Base-by-base conservation (phyloP, 1,140 invertebrate genomes). In the Eumeta japonica region DNA sequence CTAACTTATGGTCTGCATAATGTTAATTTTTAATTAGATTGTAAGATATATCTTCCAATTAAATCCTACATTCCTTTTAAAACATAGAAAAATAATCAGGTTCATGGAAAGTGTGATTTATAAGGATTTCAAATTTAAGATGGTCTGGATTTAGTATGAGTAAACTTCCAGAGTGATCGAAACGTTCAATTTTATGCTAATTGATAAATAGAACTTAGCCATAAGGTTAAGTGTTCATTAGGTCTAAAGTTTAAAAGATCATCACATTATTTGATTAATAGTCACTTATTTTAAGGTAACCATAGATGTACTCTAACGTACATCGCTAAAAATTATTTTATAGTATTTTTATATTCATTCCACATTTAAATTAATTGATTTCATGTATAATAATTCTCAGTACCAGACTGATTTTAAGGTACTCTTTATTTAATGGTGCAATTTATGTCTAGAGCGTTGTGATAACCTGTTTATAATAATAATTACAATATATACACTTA, bases 261-360 rank as follows among this genome's bases (percentile, higher is more conserved):
- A n/a, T n/a, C n/a, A n/a, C n/a, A n/a, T n/a, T n/a, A n/a, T n/a
- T n/a, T n/a, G n/a, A n/a, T n/a, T n/a, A n/a, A n/a, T n/a, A n/a
- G n/a, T n/a, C n/a, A n/a, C n/a, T n/a, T n/a, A n/a, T n/a, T n/a
- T n/a, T n/a, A n/a, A n/a, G n/a, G n/a, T n/a, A n/a, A n/a, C n/a
- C n/a, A n/a, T n/a, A n/a, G n/a, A n/a, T n/a, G n/a, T n/a, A n/a
- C n/a, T n/a, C n/a, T n/a, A n/a, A n/a, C n/a, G 50, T 58, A 51
- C 58, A 65, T 64, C 62, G 58, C 62, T 65, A 71, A n/a, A n/a
- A 73, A 71, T 71, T 71, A 65, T 68, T 70, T 73, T 48, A 65
- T 70, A 66, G 62, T 71, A 73, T 73, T 73, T 73, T 73, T 71
- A 63, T 74, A 74, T 74, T 71, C 62, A 74, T 71, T 71, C 64